These are phyloP conservation scores for Netelia virgata DNA, from an alignment of 2,888 invertebrate genomes.

Conservation along the genomic window DNA sequence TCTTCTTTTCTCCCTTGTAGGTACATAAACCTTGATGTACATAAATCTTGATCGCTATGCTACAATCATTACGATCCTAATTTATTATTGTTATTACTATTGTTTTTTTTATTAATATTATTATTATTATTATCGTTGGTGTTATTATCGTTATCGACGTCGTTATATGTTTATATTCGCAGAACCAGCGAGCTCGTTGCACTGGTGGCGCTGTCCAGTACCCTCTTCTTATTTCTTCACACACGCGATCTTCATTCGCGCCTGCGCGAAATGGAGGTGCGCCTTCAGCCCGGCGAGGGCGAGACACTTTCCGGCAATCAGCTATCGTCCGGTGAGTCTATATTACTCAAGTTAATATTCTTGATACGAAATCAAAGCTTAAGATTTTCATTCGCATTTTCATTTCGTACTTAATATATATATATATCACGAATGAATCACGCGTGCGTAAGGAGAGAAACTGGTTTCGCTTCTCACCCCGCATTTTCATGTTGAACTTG, in stretches of 20 bases:
- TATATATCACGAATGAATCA: background rate
- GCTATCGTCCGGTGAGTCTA: conserved; percentile 85
- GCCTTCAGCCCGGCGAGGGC: conserved; percentile 88
- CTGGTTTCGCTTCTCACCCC: background rate
- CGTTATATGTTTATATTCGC: conserved; percentile 81
- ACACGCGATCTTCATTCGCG: conserved; percentile 93
- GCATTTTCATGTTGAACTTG: background rate
- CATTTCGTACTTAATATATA: too few species aligned
- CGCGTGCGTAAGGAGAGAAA: background rate
- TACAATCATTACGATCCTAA: too few species aligned
- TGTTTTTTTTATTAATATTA: background rate
- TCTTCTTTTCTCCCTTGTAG: conserved; percentile 4
- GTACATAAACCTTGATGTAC: background rate
- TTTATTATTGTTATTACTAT: too few species aligned
- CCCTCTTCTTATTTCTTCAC: conserved; percentile 94
- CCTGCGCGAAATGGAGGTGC: conserved; percentile 92
- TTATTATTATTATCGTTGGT: background rate
- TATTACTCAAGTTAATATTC: too few species aligned
- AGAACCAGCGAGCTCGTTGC: conserved; percentile 95
- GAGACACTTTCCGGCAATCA: conserved; percentile 86
- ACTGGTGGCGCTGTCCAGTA: conserved; percentile 92
- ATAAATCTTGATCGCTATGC: too few species aligned
- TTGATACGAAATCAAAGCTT: too few species aligned
- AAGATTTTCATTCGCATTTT: too few species aligned
- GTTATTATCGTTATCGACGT: conserved; percentile 28